Evolutionary conservation across 2,888 invertebrate genomes (phyloP).

Genomic region (Dendrolimus houi): DNA sequence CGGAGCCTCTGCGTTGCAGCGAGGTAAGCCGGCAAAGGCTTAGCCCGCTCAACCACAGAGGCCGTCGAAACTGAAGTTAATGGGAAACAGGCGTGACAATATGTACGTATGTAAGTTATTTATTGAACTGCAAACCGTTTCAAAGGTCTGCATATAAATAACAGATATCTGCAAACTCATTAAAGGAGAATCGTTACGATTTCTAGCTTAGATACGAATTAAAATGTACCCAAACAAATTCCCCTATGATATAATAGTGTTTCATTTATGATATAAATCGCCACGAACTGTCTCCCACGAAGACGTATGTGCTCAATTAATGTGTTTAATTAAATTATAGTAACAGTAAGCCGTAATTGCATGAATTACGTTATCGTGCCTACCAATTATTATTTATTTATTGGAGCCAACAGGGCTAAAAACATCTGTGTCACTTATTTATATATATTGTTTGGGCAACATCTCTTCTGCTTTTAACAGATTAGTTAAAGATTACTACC

Average conservation of each 20-base stretch:
- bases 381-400: neutral
- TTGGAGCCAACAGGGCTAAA: neutral
- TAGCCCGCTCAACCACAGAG: too few relatives aligned
- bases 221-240: neutral
- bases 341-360: neutral
- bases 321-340: neutral
- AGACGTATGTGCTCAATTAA: neutral
- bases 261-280: constrained; percentile 1
- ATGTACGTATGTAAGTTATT: too few relatives aligned
- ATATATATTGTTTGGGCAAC: too few relatives aligned
- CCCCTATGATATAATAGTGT: constrained; percentile 6
- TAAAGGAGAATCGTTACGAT: neutral
- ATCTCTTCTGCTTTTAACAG: too few relatives aligned
- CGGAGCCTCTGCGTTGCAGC: too few relatives aligned
- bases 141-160: neutral
- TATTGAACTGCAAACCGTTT: too few relatives aligned
- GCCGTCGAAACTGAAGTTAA: too few relatives aligned
- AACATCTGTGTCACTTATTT: too few relatives aligned
- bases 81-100: too few relatives aligned
- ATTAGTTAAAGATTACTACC: too few relatives aligned
- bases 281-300: constrained; percentile 2
- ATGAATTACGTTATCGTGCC: neutral
- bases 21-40: too few relatives aligned
- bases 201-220: neutral
- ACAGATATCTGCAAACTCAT: neutral